Evolutionary conservation across 2,888 invertebrate genomes (phyloP).

Genomic region (Conchocele bisecta): DNA sequence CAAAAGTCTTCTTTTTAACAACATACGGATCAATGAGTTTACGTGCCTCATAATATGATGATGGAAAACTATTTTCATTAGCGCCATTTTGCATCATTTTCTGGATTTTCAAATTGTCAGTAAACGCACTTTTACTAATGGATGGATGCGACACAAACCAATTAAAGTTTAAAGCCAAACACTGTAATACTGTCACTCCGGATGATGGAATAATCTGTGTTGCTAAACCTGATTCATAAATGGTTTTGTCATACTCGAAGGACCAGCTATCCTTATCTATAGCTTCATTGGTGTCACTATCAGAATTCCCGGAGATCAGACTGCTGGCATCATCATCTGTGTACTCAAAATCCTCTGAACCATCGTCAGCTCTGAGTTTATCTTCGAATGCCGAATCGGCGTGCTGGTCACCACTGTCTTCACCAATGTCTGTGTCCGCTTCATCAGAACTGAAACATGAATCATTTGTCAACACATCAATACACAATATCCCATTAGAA

Average conservation of each 20-base stretch:
- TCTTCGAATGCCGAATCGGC: no score
- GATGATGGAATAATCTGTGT: neutral
- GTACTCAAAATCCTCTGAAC: no score
- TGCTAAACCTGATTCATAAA: neutral
- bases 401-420: no score
- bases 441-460: no score
- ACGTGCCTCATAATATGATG: slow-evolving; percentile 15
- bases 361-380: no score
- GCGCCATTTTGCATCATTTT: neutral
- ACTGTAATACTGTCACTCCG: neutral
- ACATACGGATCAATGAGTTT: slow-evolving; percentile 10
- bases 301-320: no score
- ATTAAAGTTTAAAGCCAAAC: slow-evolving; percentile 10
- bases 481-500: no score
- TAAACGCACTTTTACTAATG: neutral
- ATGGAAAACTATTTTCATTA: neutral
- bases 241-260: neutral
- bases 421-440: no score
- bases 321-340: no score
- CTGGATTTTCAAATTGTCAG: neutral
- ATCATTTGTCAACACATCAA: no score
- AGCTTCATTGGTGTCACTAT: neutral
- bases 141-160: slow-evolving; percentile 5
- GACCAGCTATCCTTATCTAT: neutral
- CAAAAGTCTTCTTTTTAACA: neutral